Evolutionary conservation across 2,797 vertebrate genomes (phyloP).

Genomic region (Rhynchotus rufescens): DNA sequence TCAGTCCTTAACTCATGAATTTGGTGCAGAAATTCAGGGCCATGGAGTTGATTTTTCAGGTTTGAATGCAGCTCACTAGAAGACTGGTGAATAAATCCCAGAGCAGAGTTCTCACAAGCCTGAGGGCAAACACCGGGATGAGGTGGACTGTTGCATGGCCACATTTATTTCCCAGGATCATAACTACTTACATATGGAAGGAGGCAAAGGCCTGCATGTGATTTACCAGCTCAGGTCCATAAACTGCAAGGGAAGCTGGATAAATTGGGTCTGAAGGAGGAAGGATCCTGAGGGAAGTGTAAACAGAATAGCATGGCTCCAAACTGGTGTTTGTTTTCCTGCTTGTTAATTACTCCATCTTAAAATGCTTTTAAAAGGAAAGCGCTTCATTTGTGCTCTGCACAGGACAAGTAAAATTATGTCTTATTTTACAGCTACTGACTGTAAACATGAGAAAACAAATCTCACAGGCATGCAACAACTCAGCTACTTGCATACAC

Average conservation of each 20-base stretch:
- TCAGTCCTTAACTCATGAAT: background rate
- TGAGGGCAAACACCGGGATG: accelerated
- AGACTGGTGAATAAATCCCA: background rate
- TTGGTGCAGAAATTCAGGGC: slow-evolving; percentile 16
- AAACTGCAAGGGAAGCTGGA: background rate
- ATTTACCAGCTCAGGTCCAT: background rate
- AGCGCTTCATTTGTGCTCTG: background rate
- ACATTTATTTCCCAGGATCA: background rate
- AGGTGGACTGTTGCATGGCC: too few species aligned
- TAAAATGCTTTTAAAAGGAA: background rate
- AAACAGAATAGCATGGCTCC: background rate
- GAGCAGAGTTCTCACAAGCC: background rate
- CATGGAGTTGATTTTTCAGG: background rate
- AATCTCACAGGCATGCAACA: background rate
- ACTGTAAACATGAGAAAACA: background rate
- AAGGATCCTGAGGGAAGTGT: background rate
- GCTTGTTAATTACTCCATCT: slow-evolving; percentile 20
- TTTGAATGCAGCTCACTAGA: background rate
- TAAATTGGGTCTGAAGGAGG: background rate
- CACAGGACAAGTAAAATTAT: background rate
- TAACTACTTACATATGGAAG: background rate
- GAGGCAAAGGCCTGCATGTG: background rate
- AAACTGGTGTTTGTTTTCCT: background rate
- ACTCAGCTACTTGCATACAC: background rate
- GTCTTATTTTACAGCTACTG: background rate